These are phyloP conservation scores for Cataglyphis livida DNA, from an alignment of 2,888 invertebrate genomes.

Conservation along the genomic window DNA sequence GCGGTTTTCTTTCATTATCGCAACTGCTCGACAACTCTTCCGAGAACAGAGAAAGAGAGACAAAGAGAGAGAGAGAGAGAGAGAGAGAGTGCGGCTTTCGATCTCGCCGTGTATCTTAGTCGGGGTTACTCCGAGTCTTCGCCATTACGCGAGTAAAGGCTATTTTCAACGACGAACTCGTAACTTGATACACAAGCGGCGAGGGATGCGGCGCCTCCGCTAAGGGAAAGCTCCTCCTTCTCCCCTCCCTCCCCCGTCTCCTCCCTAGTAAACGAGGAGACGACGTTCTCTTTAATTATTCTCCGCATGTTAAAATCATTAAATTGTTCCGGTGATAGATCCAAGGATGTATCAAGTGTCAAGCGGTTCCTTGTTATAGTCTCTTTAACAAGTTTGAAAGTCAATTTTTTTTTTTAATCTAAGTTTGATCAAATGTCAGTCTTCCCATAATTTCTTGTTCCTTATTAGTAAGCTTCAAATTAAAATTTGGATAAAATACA, in stretches of 20 bases:
- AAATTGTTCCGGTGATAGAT: conserved; percentile 33
- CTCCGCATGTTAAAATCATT: conserved; percentile 49
- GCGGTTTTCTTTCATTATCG: conserved; percentile 57
- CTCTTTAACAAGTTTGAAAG: conserved; percentile 12
- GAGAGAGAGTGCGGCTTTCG: conserved; percentile 22
- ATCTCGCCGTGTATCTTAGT: conserved; percentile 41
- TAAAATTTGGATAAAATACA: conserved; percentile 11
- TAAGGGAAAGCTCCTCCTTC: conserved; percentile 10
- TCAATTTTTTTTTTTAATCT: background rate
- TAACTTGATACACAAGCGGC: conserved; percentile 77
- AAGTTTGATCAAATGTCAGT: conserved; percentile 12
- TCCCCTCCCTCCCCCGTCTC: background rate
- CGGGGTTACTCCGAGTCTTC: conserved; percentile 74
- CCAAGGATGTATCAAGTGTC: conserved; percentile 29
- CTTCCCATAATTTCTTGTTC: background rate
- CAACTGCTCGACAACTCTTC: conserved; percentile 32
- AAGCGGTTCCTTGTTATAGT: background rate
- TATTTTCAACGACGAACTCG: conserved; percentile 79
- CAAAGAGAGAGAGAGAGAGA: background rate
- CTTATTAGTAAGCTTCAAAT: conserved; percentile 30
- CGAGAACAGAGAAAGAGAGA: conserved; percentile 29
- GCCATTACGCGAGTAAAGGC: conserved; percentile 71
- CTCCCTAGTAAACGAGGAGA: conserved; percentile 5
- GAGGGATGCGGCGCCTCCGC: conserved; percentile 61
- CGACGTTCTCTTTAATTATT: conserved; percentile 49